These are phyloP conservation scores for Mythimna albipuncta DNA, from an alignment of 2,888 invertebrate species.

Conservation along the genomic window DNA sequence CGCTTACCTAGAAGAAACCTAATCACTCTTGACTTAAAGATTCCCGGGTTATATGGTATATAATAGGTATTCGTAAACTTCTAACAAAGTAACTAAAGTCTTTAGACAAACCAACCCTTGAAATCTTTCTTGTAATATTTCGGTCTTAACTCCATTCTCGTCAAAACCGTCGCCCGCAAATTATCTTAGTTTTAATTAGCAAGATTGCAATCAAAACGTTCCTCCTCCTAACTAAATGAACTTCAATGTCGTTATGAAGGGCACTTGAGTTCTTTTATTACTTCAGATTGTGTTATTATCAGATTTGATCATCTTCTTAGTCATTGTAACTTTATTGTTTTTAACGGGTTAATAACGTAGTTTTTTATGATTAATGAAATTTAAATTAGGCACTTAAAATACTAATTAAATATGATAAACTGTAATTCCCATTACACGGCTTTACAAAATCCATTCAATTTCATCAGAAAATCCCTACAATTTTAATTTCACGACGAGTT, in stretches of 20 bases:
- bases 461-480: constrained; percentile 6
- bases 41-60: no score
- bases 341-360: background rate
- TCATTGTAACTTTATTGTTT: background rate
- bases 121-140: constrained; percentile 33
- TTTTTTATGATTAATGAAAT: background rate
- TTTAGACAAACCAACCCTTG: background rate
- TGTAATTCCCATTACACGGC: background rate
- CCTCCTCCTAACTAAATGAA: constrained; percentile 45
- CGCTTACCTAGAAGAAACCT: no score
- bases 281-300: constrained; percentile 27
- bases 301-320: constrained; percentile 13
- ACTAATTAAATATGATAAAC: constrained; percentile 7
- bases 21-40: no score
- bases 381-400: background rate
- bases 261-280: constrained; percentile 44
- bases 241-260: constrained; percentile 39
- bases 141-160: constrained; percentile 21
- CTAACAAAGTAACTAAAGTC: constrained; percentile 2
- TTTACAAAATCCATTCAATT: constrained; percentile 16
- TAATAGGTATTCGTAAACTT: background rate
- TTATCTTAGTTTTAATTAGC: constrained; percentile 59
- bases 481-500: constrained; percentile 18
- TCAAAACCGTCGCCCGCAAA: constrained; percentile 34
- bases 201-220: constrained; percentile 49